A percentile compares a stretch with the other conserved stretches of the same genome.
Evolutionary conservation across 2,797 vertebrate genomes (phyloP).

Genomic region (Danio tinwini): DNA sequence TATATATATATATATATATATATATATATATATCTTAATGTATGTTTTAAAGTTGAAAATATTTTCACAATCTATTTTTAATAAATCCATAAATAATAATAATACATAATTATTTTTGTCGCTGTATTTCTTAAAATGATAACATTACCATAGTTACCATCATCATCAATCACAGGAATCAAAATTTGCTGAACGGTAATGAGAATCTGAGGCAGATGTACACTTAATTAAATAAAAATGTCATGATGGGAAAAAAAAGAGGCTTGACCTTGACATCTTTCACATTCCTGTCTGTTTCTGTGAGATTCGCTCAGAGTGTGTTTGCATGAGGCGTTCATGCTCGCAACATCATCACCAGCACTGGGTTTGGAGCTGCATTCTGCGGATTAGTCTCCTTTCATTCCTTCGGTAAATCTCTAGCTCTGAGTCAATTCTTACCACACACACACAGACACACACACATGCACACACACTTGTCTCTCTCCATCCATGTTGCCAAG

Average conservation of each 20-base stretch:
- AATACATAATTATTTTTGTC: too few relatives aligned
- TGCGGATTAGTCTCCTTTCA: constrained; percentile 61
- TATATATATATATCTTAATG: too few relatives aligned
- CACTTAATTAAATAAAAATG: background rate
- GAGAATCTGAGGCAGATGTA: background rate
- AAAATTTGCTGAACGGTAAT: background rate
- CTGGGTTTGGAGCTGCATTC: constrained; percentile 34
- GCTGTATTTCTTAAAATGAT: too few relatives aligned
- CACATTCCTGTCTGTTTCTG: background rate
- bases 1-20: too few relatives aligned
- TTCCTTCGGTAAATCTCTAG: constrained; percentile 69
- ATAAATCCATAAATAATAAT: too few relatives aligned
- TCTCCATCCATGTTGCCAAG: constrained; percentile 78
- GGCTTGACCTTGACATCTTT: background rate
- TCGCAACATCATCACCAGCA: constrained; percentile 12
- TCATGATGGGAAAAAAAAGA: background rate
- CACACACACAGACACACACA: constrained; percentile 70
- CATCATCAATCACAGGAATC: background rate
- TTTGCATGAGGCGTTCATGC: constrained; percentile 22
- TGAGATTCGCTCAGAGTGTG: constrained; percentile 15
- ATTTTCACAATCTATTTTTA: too few relatives aligned
- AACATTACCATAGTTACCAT: too few relatives aligned
- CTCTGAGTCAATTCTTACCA: constrained; percentile 66
- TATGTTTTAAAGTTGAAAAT: too few relatives aligned
- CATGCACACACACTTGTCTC: constrained; percentile 72